These are phyloP conservation scores for Caenorhabditis inopinata DNA, from an alignment of 1,140 invertebrate species.

Conservation along the genomic window DNA sequence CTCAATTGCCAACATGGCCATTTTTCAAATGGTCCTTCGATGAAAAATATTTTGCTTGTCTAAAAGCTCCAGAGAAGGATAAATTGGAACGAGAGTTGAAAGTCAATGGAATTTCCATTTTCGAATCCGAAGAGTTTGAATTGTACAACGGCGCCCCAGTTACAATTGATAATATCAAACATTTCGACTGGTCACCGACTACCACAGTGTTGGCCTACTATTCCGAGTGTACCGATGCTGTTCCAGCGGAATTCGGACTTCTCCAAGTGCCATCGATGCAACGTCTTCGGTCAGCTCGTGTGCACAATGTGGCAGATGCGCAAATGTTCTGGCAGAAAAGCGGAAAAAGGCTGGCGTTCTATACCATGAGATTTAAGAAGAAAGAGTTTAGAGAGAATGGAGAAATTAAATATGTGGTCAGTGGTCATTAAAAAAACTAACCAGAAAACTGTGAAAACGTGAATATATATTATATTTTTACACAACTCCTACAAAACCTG, in stretches of 20 bases:
- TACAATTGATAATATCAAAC: slow-evolving; percentile 69
- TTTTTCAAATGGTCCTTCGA: slow-evolving; percentile 81
- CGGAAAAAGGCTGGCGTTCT: slow-evolving; percentile 94
- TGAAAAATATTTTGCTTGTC: slow-evolving; percentile 90
- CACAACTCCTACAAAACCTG: too few relatives aligned
- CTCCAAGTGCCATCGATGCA: slow-evolving; percentile 72
- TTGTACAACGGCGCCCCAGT: slow-evolving; percentile 53
- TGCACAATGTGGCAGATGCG: slow-evolving; percentile 96
- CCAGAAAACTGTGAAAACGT: too few relatives aligned
- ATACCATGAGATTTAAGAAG: slow-evolving; percentile 93
- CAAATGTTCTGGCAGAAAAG: slow-evolving; percentile 94
- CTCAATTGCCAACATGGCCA: slow-evolving; percentile 53
- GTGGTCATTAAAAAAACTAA: too few relatives aligned
- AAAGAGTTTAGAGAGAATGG: slow-evolving; percentile 77
- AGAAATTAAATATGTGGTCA: slow-evolving; percentile 80
- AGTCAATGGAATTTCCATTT: slow-evolving; percentile 80
- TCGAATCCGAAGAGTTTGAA: slow-evolving; percentile 72
- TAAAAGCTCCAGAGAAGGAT: slow-evolving; percentile 69
- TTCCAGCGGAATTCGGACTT: slow-evolving; percentile 63
- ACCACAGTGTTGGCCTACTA: slow-evolving; percentile 95
- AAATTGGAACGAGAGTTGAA: slow-evolving; percentile 40
- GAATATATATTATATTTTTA: too few relatives aligned
- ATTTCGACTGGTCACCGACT: slow-evolving; percentile 96
- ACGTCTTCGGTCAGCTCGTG: slow-evolving; percentile 90
- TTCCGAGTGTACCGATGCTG: slow-evolving; percentile 73